Conservation (phyloP, 2,888 invertebrate species). For the Dioctria linearis region DNA sequence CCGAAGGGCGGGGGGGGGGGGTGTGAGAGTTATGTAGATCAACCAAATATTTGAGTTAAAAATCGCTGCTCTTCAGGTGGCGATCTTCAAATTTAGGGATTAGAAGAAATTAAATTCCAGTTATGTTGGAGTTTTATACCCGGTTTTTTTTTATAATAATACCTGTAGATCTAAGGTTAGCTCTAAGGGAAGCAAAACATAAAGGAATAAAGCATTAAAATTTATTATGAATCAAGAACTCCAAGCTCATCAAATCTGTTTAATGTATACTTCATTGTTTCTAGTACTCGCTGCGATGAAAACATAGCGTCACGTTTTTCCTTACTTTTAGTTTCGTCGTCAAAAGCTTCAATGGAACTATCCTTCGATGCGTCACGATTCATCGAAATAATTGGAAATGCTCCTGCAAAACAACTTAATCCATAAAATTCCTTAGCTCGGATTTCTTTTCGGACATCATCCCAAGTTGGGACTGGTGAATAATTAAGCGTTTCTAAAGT, state of each 20-base stretch:
- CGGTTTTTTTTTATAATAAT: no score
- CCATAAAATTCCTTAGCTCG: conserved; percentile 66
- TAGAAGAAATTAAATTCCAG: no score
- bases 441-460: conserved; percentile 64
- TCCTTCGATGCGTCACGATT: conserved; percentile 49
- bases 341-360: conserved; percentile 28
- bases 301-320: conserved; percentile 67
- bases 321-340: conserved; percentile 55
- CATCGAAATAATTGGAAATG: conserved; percentile 52
- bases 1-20: no score
- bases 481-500: conserved; percentile 63
- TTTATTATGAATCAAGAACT: conserved; percentile 63
- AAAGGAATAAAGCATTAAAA: no score
- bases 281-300: conserved; percentile 67
- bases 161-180: no score
- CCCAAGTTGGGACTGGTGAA: conserved; percentile 62
- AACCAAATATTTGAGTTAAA: no score
- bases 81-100: no score
- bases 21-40: no score
- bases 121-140: no score
- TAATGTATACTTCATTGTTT: conserved; percentile 65
- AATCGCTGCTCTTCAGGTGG: no score
- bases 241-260: conserved; percentile 67
- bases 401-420: conserved; percentile 63
- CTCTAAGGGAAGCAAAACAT: no score